phyloP scores from a whole-genome alignment of 2,797 vertebrate species.

The Pangasius krempfi region DNA sequence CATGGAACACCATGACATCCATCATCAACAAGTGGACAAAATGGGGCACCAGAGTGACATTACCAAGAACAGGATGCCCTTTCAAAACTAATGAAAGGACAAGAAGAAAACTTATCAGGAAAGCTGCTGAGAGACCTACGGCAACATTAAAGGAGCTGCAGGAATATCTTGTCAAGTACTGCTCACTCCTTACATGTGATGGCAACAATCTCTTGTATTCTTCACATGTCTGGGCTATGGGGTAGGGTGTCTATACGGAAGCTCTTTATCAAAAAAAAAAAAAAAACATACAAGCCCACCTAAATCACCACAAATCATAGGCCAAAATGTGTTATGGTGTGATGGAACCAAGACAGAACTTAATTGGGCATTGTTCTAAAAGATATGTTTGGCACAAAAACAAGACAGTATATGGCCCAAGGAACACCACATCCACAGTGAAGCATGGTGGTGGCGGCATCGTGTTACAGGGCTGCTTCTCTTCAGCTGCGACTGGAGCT shows the following conservation, averaged over 20 bases:
- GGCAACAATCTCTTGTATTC: neutral
- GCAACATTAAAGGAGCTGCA: neutral
- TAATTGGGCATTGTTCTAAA: neutral
- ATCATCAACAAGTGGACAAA: neutral
- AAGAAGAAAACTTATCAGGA: neutral
- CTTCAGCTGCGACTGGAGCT: neutral
- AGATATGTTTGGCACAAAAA: neutral
- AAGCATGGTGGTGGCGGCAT: slow-evolving; percentile 18
- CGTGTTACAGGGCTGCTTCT: neutral
- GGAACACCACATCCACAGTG: neutral
- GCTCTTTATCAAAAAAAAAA: neutral
- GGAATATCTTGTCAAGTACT: neutral
- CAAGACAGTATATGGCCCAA: too few species aligned
- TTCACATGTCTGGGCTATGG: neutral
- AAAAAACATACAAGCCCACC: neutral
- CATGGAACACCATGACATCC: neutral
- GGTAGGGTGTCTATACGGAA: neutral
- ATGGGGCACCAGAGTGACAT: neutral
- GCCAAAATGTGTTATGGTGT: neutral
- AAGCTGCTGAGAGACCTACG: neutral
- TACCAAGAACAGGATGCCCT: neutral
- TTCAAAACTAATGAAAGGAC: neutral
- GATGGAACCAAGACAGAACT: neutral
- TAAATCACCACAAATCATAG: neutral
- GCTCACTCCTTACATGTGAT: neutral